Base-by-base conservation (phyloP, 2,888 invertebrate genomes). In the Thecophora atra region DNA sequence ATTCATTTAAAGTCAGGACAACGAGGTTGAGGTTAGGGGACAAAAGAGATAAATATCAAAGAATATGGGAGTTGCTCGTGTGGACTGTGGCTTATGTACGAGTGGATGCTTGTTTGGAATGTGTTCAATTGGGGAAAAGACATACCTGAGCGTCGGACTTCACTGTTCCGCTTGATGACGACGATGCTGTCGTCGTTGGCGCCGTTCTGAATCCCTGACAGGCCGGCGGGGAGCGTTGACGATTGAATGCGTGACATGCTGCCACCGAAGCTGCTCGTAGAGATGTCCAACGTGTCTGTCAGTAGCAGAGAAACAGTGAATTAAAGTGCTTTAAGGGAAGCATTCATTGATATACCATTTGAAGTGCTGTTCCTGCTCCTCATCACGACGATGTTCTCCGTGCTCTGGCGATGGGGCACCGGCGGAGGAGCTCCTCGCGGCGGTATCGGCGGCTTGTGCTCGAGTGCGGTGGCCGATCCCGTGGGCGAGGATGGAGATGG, bases 361-460 rank as follows among this genome's bases (percentile, higher is more conserved):
- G 79, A 84, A 69, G 79, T 78, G 78, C 81, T 82, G 76, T 79
- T 79, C 54, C 84, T 84, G 77, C 81, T 81, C 66, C 87, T 80
- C 73, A 86, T 69, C 30, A 78, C 77, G n/a, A 84, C 84, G 73
- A 83, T 76, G 75, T 83, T 85, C 73, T 81, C 87, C 77, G 79
- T 86, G 79, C 81, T 88, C 85, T 82, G 87, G 64, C 87, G 82
- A 68, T 83, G 81, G 67, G 89, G 90, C 70, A 89, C 85, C 51
- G 89, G 89, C 11, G 90, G 90, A 13, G 90, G 89, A 19, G 89
- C 89, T 11, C 89, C 89, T 77, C 90, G 84, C 1, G 90, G 90
- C 73, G 90, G 90, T 76, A 90, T 88, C 0, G 90, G 89, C 52
- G 90, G 90, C 77, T 89, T 88, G 71, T 84, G 85, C 42, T 89